These are phyloP conservation scores for Monochamus alternatus DNA, from an alignment of 2,888 invertebrate genomes.

Conservation along the genomic window DNA sequence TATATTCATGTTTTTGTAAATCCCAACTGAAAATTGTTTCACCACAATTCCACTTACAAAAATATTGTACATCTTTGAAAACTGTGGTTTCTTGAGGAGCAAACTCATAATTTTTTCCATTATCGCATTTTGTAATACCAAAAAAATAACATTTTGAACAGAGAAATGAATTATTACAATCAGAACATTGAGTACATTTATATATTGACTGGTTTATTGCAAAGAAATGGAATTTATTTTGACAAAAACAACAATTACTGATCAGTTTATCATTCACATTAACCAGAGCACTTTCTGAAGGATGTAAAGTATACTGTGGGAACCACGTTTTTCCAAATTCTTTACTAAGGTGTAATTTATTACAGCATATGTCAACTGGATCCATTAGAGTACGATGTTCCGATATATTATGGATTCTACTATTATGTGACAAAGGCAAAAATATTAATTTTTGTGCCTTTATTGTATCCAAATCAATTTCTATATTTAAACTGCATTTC, in stretches of 20 bases:
- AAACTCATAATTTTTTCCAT: not conserved
- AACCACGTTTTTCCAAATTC: not conserved
- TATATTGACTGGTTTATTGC: not conserved
- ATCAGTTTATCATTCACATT: not conserved
- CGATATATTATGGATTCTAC: not conserved
- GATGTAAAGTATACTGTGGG: not conserved
- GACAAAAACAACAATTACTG: not conserved
- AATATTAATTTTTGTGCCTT: not conserved
- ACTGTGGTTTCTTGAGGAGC: not conserved
- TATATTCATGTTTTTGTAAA: not conserved
- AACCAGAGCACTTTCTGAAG: not conserved
- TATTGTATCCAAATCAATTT: not conserved
- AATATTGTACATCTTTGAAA: not conserved
- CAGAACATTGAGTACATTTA: not conserved
- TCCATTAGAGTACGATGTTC: not conserved
- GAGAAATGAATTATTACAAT: not conserved
- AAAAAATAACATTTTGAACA: not conserved
- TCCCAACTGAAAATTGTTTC: not conserved
- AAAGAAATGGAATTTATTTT: not conserved
- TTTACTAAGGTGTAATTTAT: not conserved
- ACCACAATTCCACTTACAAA: not conserved
- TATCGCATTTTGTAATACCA: not conserved
- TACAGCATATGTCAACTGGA: not conserved
- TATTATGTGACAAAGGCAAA: not conserved
- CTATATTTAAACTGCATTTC: not conserved